These are phyloP conservation scores for Apis florea DNA, from an alignment of 1,140 invertebrate genomes.

Conservation along the genomic window DNA sequence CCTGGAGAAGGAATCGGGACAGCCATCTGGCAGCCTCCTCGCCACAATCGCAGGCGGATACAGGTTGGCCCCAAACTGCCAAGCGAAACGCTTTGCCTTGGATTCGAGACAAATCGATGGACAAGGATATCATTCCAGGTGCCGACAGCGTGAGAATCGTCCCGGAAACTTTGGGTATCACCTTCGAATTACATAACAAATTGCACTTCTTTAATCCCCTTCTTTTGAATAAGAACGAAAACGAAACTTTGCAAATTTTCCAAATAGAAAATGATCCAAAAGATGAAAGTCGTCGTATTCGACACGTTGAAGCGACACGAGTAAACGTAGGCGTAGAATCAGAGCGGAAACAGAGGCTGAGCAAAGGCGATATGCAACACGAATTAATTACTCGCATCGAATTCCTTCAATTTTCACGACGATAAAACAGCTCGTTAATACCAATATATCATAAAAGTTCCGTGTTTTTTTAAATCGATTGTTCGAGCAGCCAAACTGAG, in stretches of 20 bases:
- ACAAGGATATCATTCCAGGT: conserved; percentile 79
- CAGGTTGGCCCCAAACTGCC: conserved; percentile 78
- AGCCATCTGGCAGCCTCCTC: conserved; percentile 83
- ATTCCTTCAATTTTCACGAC: background rate
- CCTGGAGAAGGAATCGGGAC: conserved; percentile 81
- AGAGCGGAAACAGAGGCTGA: background rate
- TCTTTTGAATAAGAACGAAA: too few relatives aligned
- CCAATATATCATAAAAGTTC: conserved; percentile 34
- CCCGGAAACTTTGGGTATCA: conserved; percentile 75
- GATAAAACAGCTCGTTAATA: conserved; percentile 35
- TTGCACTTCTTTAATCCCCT: background rate
- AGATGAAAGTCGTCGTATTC: too few relatives aligned
- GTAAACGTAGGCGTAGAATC: background rate
- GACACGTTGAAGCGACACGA: too few relatives aligned
- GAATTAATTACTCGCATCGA: conserved; percentile 10
- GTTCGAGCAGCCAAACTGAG: background rate
- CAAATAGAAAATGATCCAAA: too few relatives aligned
- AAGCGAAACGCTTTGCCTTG: conserved; percentile 74
- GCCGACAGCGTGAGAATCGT: conserved; percentile 78
- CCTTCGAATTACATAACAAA: conserved; percentile 49
- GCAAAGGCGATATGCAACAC: too few relatives aligned
- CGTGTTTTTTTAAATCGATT: background rate
- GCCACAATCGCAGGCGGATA: conserved; percentile 83
- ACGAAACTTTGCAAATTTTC: too few relatives aligned
- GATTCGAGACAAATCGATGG: conserved; percentile 80